Evolutionary conservation across 2,797 vertebrate species (phyloP), one percentile per base, ranked within the genome.

Genomic region (Phyllotis vaccarum): DNA sequence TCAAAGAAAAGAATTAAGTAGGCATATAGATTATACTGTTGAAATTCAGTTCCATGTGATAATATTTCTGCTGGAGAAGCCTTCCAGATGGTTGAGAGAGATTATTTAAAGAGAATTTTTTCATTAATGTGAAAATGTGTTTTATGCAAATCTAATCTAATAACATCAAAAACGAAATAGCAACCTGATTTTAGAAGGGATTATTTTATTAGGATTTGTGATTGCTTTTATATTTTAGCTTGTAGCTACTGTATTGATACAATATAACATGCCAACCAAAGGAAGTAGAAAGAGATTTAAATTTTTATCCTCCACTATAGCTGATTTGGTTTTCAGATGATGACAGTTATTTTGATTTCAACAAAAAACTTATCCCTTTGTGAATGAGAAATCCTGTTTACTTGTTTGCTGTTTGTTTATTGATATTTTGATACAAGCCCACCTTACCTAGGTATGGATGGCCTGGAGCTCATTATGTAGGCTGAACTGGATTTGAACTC

Each of bases 181-280:
- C 3, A 79, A 21, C 22, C 56, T 93, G 46, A 24, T 96, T 95
- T 88, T 4, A 37, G 37, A 72, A 92, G 72, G 34, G 27, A 54
- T 89, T 87, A 80, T 87, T 52, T 88, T 74, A 85, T 93, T 49
- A 82, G 52, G 24, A 86, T 78, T 70, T 74, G 11, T 60, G 87
- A 86, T 34, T 90, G 17, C 9, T 95, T 92, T 92, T 91, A n/a
- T 37, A 81, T 89, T 88, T 86, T 17, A 94, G 34, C 13, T 93
- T 79, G 27, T 88, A 81, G 75, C 80, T 12, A 60, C 46, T 76
- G 21, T 74, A 60, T 80, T 94, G 66, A 76, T 75, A 64, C 29
- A 37, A 89, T 79, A 76, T 72, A 82, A 34, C 16, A 56, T 31
- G 10, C 3, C 3, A 4, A 64, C 29, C 37, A 31, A 62, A 29